Percentiles rank a stretch among this genome's conserved stretches.
Evolutionary conservation across 2,797 vertebrate genomes (phyloP).

Genomic region (Taenioides sp.): DNA sequence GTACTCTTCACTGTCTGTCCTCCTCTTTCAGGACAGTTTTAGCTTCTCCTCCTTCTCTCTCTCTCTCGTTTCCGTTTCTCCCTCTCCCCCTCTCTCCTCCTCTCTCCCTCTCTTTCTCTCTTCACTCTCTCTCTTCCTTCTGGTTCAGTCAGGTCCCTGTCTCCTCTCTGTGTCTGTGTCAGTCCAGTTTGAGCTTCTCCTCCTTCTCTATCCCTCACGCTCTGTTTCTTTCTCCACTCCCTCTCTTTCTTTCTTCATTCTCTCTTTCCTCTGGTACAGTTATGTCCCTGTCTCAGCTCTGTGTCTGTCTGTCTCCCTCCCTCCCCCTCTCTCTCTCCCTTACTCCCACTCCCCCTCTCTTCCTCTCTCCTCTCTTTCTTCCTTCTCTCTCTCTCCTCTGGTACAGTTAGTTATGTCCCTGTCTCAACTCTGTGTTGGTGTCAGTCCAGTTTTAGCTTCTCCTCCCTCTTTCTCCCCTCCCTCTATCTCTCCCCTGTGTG

Average conservation of each 20-base stretch:
- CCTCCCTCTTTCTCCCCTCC: too few species aligned
- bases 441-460: too few species aligned
- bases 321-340: not conserved
- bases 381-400: not conserved
- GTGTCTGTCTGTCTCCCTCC: not conserved
- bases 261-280: too few species aligned
- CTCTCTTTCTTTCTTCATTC: too few species aligned
- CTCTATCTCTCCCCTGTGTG: too few species aligned
- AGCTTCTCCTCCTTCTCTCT: not conserved
- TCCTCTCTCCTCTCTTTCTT: too few species aligned
- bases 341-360: too few species aligned
- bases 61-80: not conserved
- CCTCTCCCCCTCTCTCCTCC: not conserved
- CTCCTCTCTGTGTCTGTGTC: too few species aligned
- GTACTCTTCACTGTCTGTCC: too few species aligned
- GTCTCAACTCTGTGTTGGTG: not conserved
- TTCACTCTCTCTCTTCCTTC: slow-evolving; percentile 7
- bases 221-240: not conserved
- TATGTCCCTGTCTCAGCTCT: too few species aligned
- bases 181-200: too few species aligned
- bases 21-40: not conserved
- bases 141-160: not conserved
- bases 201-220: too few species aligned
- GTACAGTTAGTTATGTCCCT: not conserved
- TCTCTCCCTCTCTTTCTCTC: not conserved